Conservation (phyloP, 2,797 vertebrate species). For the Phoxinus dragarum region DNA sequence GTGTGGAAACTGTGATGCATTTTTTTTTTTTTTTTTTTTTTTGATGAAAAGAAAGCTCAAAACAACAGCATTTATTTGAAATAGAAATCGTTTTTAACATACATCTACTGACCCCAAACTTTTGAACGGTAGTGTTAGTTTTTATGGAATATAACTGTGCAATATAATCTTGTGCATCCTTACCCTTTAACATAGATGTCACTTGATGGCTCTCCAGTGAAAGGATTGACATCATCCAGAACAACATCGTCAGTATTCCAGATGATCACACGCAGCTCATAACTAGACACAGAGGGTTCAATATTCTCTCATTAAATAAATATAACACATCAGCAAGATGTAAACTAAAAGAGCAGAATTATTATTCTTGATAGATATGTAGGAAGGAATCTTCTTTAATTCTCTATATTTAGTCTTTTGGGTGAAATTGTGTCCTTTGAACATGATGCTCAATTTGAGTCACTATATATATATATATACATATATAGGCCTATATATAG, state of each 20-base stretch:
- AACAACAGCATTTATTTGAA: not conserved
- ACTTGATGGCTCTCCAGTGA: slow-evolving; percentile 88
- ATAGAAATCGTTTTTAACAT: not conserved
- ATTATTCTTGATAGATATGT: not conserved
- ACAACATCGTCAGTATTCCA: slow-evolving; percentile 94
- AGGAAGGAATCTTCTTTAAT: not conserved
- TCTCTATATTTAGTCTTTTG: not conserved
- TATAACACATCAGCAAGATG: not conserved
- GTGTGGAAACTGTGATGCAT: no score
- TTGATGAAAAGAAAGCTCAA: not conserved
- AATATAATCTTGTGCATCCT: slow-evolving; percentile 19
- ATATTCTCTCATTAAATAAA: slow-evolving; percentile 1
- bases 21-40: no score
- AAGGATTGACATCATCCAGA: slow-evolving; percentile 90
- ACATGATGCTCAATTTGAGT: not conserved
- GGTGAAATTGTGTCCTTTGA: not conserved
- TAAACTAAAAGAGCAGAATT: not conserved
- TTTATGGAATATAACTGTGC: not conserved
- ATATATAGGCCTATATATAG: not conserved
- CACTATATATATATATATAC: not conserved
- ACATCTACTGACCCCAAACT: not conserved
- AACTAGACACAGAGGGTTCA: slow-evolving; percentile 73
- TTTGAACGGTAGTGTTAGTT: not conserved
- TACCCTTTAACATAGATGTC: slow-evolving; percentile 97
- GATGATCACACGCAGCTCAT: slow-evolving; percentile 90